phyloP scores from a whole-genome alignment of 2,888 invertebrate species.

The Synanthedon tipuliformis region DNA sequence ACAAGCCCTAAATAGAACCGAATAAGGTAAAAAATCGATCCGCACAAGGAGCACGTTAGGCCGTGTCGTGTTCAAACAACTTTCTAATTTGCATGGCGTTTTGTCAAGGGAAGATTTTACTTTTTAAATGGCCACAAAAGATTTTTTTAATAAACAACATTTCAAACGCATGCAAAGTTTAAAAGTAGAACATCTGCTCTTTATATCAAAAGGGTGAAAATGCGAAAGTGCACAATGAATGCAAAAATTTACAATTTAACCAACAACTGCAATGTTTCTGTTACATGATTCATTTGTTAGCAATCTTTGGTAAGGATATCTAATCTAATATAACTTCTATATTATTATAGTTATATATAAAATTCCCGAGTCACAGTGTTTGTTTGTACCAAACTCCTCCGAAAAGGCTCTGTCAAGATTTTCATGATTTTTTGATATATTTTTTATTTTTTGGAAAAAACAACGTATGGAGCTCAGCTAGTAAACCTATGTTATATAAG shows the following conservation, averaged over 20 bases:
- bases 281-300: too few relatives aligned
- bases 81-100: conserved; percentile 66
- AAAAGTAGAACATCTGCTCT: conserved; percentile 63
- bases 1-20: not conserved
- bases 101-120: conserved; percentile 58
- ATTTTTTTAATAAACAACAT: conserved; percentile 64
- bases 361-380: too few relatives aligned
- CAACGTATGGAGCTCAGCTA: too few relatives aligned
- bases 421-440: too few relatives aligned
- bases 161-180: conserved; percentile 45
- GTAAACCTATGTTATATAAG: too few relatives aligned
- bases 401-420: too few relatives aligned
- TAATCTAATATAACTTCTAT: too few relatives aligned
- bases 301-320: too few relatives aligned
- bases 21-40: not conserved
- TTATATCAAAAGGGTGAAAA: conserved; percentile 2
- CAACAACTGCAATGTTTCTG: too few relatives aligned
- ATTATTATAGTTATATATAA: too few relatives aligned
- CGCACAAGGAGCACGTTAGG: not conserved
- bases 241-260: not conserved
- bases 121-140: conserved; percentile 68
- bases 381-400: too few relatives aligned
- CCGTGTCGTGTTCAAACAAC: not conserved
- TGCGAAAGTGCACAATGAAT: not conserved
- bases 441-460: too few relatives aligned